These are phyloP conservation scores for Incurvaria masculella DNA, from an alignment of 2,888 invertebrate species.

Conservation along the genomic window DNA sequence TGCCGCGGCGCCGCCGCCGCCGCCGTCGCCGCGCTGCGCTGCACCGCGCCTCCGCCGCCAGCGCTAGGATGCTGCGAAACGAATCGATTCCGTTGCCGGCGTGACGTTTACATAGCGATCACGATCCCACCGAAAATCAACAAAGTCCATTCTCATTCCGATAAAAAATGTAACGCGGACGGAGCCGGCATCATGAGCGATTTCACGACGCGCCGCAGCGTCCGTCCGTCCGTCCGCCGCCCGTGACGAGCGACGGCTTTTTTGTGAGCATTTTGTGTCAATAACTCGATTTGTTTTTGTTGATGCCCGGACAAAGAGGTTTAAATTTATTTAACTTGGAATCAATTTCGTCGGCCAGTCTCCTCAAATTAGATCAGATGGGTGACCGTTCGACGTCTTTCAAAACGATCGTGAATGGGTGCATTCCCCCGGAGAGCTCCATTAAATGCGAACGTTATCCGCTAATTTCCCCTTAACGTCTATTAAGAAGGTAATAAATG, in stretches of 20 bases:
- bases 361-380: background rate
- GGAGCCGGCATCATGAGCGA: background rate
- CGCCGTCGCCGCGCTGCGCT: too few species aligned
- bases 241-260: background rate
- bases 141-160: too few species aligned
- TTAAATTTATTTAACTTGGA: conserved; percentile 47
- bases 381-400: too few species aligned
- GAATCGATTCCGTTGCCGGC: conserved; percentile 41
- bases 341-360: background rate
- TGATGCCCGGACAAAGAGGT: conserved; percentile 36
- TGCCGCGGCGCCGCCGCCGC: too few species aligned
- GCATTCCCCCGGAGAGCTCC: too few species aligned
- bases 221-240: background rate
- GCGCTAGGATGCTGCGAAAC: too few species aligned
- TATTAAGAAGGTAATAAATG: too few species aligned
- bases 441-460: too few species aligned
- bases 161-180: background rate
- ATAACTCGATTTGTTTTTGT: conserved; percentile 56
- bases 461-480: too few species aligned
- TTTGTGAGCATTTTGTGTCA: background rate
- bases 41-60: too few species aligned
- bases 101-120: conserved; percentile 49
- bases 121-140: too few species aligned
- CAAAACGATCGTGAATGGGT: too few species aligned
- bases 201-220: background rate